Conservation (phyloP, 2,888 invertebrate genomes). For the Acheta domesticus region DNA sequence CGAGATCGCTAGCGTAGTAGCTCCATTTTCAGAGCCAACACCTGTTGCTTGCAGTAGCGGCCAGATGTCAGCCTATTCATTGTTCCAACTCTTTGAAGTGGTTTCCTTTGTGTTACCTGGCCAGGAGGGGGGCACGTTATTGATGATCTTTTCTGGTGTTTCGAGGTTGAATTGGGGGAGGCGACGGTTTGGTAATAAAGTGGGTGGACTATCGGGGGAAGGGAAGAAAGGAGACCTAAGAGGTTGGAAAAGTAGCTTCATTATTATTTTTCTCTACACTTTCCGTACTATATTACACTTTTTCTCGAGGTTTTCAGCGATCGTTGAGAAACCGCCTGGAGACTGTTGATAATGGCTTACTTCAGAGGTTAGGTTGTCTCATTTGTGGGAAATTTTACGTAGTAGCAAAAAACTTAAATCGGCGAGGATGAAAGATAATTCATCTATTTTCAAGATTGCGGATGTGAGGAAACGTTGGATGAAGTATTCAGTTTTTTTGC, state of each 20-base stretch:
- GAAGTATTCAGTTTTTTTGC: too few species aligned
- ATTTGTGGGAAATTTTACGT: too few species aligned
- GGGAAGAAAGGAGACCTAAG: neutral
- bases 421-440: too few species aligned
- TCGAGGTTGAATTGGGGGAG: neutral
- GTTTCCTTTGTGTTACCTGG: neutral
- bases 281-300: neutral
- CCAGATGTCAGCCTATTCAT: slow-evolving; percentile 10
- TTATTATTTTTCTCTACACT: neutral
- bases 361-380: too few species aligned
- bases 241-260: neutral
- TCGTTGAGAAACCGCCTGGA: too few species aligned
- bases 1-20: slow-evolving; percentile 3
- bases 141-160: slow-evolving; percentile 18
- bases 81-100: slow-evolving; percentile 18
- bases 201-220: neutral
- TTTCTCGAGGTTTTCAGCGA: neutral
- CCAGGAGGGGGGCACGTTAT: neutral
- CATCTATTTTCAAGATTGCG: too few species aligned
- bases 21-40: neutral
- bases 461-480: too few species aligned
- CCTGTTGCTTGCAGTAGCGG: neutral
- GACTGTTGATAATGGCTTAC: too few species aligned
- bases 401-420: too few species aligned
- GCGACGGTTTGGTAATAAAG: neutral